Percentiles rank a stretch among this genome's conserved stretches.
These are phyloP conservation scores for Buathra laborator DNA, from an alignment of 2,888 invertebrate genomes.

Conservation along the genomic window DNA sequence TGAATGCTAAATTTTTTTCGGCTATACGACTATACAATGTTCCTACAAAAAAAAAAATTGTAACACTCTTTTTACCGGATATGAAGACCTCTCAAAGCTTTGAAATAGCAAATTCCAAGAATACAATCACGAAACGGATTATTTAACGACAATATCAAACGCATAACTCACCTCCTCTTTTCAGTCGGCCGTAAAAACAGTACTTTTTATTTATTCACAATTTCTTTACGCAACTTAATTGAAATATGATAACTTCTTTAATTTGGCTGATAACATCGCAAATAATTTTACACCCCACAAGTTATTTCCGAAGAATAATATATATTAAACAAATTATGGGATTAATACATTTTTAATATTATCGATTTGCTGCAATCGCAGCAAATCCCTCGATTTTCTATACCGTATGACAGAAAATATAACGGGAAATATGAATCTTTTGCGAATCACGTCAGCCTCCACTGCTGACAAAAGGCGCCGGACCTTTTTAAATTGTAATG, in stretches of 20 bases:
- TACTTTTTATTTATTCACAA: too few relatives aligned
- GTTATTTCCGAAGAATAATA: not conserved
- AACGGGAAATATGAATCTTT: slow-evolving; percentile 51
- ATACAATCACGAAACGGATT: too few relatives aligned
- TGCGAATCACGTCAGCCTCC: slow-evolving; percentile 55
- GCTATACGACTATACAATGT: not conserved
- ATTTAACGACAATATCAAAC: too few relatives aligned
- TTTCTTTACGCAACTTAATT: too few relatives aligned
- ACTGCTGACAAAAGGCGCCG: slow-evolving; percentile 62
- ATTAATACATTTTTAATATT: not conserved
- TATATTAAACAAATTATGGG: not conserved
- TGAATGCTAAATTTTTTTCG: not conserved
- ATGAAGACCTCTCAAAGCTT: not conserved
- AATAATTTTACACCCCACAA: not conserved
- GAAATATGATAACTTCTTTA: too few relatives aligned
- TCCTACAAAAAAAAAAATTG: not conserved
- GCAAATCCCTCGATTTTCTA: not conserved
- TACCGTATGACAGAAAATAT: slow-evolving; percentile 16
- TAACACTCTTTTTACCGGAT: not conserved
- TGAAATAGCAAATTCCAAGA: not conserved
- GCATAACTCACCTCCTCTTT: not conserved
- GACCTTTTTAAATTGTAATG: slow-evolving; percentile 85
- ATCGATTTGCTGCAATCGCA: not conserved
- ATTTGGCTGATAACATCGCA: not conserved
- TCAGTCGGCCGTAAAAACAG: too few relatives aligned